These are phyloP conservation scores for Holothuria scabra DNA, from an alignment of 53 echinoderm and acorn worm genomes.

Conservation along the genomic window DNA sequence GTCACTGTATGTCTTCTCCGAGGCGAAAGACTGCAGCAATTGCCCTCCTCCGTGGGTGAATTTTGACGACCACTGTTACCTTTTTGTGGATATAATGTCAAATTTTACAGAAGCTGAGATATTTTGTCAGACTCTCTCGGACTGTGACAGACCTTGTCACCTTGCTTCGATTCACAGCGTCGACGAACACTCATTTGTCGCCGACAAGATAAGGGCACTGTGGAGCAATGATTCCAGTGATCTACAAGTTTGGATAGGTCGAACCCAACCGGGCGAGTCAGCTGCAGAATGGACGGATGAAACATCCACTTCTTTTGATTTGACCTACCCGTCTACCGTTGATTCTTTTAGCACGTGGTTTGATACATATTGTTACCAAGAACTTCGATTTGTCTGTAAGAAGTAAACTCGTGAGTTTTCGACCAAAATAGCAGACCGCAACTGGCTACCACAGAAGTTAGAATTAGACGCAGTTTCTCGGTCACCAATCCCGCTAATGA, in stretches of 20 bases:
- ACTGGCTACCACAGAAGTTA: no score
- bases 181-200: slow-evolving; percentile 8
- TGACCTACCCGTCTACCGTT: slow-evolving; percentile 2
- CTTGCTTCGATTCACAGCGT: slow-evolving; percentile 35
- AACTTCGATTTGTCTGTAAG: slow-evolving; percentile 26
- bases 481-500: no score
- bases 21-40: neutral
- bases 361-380: slow-evolving; percentile 1
- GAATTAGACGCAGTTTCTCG: no score
- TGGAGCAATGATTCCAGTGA: slow-evolving; percentile 3
- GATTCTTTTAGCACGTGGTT: slow-evolving; percentile 28
- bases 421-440: no score
- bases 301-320: slow-evolving; percentile 9
- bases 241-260: slow-evolving; percentile 25
- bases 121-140: slow-evolving; percentile 24
- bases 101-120: slow-evolving; percentile 28
- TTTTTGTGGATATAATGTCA: slow-evolving; percentile 15
- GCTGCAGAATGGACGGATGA: slow-evolving; percentile 21
- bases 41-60: slow-evolving; percentile 6
- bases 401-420: no score
- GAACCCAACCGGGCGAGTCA: neutral
- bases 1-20: neutral
- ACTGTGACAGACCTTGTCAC: slow-evolving; percentile 31
- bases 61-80: slow-evolving; percentile 35
- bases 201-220: neutral